Percentiles rank a stretch among this genome's conserved stretches.
Evolutionary conservation across 2,888 invertebrate genomes (phyloP).

Genomic region (Portevinia maculata): DNA sequence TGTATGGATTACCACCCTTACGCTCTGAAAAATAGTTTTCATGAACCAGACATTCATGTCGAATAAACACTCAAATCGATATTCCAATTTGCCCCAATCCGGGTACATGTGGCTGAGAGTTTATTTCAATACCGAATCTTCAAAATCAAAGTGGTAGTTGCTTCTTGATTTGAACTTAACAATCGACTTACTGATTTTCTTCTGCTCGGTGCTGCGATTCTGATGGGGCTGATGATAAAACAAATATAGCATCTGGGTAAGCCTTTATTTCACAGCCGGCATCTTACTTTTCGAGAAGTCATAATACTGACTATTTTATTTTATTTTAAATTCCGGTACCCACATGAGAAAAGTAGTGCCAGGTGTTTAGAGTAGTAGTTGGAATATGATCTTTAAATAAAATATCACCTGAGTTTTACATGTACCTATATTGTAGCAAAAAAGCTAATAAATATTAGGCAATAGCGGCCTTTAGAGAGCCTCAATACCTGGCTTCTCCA

Average conservation of each 20-base stretch:
- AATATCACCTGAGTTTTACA: too few species aligned
- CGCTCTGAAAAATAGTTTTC: background rate
- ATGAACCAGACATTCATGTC: constrained; percentile 14
- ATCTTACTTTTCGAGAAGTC: too few species aligned
- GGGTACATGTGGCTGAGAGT: background rate
- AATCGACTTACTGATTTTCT: constrained; percentile 26
- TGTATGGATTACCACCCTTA: background rate
- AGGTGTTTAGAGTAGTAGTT: too few species aligned
- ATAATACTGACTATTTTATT: too few species aligned
- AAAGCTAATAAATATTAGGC: too few species aligned
- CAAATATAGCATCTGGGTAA: background rate
- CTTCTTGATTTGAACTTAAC: constrained; percentile 5
- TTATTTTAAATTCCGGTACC: too few species aligned
- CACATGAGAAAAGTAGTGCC: too few species aligned
- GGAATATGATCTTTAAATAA: too few species aligned
- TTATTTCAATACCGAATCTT: constrained; percentile 21
- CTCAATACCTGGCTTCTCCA: too few species aligned
- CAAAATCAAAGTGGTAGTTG: background rate
- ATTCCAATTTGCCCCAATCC: constrained; percentile 9
- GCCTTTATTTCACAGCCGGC: background rate
- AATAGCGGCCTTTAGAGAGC: too few species aligned
- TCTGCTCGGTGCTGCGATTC: background rate
- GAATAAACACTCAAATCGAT: constrained; percentile 14
- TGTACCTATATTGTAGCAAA: too few species aligned
- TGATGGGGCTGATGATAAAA: constrained; percentile 7